Evolutionary conservation across 1,140 invertebrate genomes (phyloP).

Genomic region (Berghia stephanieae): DNA sequence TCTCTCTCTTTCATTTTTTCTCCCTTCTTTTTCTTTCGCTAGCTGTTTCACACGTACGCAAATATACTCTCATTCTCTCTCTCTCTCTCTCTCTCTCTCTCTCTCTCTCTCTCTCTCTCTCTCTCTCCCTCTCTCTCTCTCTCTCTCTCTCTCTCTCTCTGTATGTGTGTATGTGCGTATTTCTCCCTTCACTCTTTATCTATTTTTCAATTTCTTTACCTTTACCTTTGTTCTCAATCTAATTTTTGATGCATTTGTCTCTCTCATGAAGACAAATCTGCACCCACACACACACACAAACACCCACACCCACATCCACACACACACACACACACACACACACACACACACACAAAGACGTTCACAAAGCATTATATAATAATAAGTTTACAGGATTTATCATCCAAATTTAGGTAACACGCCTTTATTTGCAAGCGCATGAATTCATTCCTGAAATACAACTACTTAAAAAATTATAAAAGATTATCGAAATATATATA

Average conservation of each 20-base stretch:
- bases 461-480: not conserved
- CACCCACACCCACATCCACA: constrained; percentile 10
- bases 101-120: not conserved
- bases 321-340: constrained; percentile 20
- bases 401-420: not conserved
- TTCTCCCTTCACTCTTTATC: not conserved
- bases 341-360: constrained; percentile 15
- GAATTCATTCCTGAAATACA: constrained; percentile 10
- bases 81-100: constrained; percentile 3
- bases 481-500: constrained; percentile 23
- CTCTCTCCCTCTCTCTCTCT: not conserved
- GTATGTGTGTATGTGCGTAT: not conserved
- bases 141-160: not conserved
- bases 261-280: constrained; percentile 5
- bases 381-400: not conserved
- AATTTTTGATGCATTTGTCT: not conserved
- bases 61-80: not conserved
- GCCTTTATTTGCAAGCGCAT: constrained; percentile 1
- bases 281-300: constrained; percentile 1
- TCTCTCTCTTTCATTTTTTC: not conserved
- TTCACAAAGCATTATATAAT: constrained; percentile 21
- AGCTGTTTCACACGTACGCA: not conserved
- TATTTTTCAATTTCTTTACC: not conserved
- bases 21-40: not conserved
- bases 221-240: not conserved